Percentiles rank a stretch among this genome's conserved stretches.
Evolutionary conservation across 2,888 invertebrate genomes (phyloP).

Genomic region (Celastrina argiolus): DNA sequence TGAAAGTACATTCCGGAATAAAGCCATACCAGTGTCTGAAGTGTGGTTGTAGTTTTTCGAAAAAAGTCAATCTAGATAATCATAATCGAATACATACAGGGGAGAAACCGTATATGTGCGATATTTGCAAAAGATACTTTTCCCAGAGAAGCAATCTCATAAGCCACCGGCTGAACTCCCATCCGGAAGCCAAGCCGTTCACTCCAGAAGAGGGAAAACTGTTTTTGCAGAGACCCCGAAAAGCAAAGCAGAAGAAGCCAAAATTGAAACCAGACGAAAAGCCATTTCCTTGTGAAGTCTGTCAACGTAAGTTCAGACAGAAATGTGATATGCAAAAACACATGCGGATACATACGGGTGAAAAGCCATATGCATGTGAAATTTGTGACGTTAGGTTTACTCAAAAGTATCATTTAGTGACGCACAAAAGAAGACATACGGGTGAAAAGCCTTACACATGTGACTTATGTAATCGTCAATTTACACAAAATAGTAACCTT

Average conservation of each 20-base stretch:
- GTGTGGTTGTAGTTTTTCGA: slow-evolving; percentile 14
- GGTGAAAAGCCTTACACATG: slow-evolving; percentile 5
- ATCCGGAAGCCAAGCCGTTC: slow-evolving; percentile 13
- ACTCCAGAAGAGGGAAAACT: slow-evolving; percentile 7
- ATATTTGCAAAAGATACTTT: not conserved
- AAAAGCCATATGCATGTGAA: slow-evolving; percentile 8
- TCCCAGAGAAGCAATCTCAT: slow-evolving; percentile 12
- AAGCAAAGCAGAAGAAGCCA: not conserved
- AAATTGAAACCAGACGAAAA: not conserved
- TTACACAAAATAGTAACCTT: slow-evolving; percentile 14
- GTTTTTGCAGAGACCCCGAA: not conserved
- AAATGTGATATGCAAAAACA: slow-evolving; percentile 17
- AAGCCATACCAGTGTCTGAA: slow-evolving; percentile 9
- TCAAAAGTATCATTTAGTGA: slow-evolving; percentile 3
- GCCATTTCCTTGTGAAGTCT: not conserved
- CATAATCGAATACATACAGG: slow-evolving; percentile 8
- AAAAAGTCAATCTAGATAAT: slow-evolving; percentile 9
- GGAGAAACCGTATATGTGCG: slow-evolving; percentile 11
- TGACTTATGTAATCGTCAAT: slow-evolving; percentile 16
- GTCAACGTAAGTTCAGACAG: slow-evolving; percentile 5
- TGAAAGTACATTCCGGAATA: slow-evolving; percentile 7
- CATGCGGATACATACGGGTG: slow-evolving; percentile 15
- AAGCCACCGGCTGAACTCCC: slow-evolving; percentile 6
- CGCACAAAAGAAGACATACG: slow-evolving; percentile 11
- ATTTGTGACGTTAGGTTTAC: slow-evolving; percentile 3